Percentiles rank a stretch among this genome's conserved stretches.
Evolutionary conservation across 2,888 invertebrate species (phyloP).

Genomic region (Aphrophora alni): DNA sequence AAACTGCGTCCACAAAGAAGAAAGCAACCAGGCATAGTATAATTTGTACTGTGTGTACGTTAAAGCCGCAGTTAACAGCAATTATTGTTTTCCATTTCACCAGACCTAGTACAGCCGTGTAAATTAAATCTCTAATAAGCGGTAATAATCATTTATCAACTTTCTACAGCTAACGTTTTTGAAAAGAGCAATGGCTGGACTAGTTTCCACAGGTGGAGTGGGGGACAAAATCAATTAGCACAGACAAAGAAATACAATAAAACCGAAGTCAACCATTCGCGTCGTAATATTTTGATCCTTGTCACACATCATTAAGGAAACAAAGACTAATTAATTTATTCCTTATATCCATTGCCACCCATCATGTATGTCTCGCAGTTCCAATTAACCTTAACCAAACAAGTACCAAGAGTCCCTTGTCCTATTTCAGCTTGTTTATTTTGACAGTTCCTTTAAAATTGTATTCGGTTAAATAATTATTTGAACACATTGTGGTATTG

Average conservation of each 20-base stretch:
- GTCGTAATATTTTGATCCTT: background rate
- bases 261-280: background rate
- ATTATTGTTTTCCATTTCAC: background rate
- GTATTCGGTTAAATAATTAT: too few species aligned
- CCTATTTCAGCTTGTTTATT: background rate
- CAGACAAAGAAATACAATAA: background rate
- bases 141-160: background rate
- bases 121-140: background rate
- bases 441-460: background rate
- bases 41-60: background rate
- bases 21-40: background rate
- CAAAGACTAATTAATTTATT: background rate
- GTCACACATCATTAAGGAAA: background rate
- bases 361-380: too few species aligned
- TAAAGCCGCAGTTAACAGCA: background rate
- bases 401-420: background rate
- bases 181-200: background rate
- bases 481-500: too few species aligned
- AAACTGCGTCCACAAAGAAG: too few species aligned
- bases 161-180: background rate
- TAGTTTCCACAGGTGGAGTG: background rate
- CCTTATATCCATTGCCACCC: background rate
- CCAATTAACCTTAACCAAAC: background rate
- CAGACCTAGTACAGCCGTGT: background rate
- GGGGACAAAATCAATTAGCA: background rate